Conservation (phyloP, 2,888 invertebrate species). For the Trachelus stipa region DNA sequence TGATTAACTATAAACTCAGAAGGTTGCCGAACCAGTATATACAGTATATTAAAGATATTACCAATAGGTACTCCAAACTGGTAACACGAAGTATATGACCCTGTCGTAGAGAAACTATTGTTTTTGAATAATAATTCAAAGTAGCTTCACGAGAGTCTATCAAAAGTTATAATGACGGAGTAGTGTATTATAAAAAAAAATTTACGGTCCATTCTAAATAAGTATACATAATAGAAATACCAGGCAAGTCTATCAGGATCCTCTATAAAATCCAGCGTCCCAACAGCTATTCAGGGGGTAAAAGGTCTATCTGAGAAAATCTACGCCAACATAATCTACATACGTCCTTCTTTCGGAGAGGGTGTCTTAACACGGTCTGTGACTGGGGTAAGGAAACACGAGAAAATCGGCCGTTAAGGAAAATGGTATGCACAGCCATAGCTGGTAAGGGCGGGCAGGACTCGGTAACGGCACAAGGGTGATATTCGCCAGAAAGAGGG, state of each 20-base stretch:
- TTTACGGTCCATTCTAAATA: neutral
- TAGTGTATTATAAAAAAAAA: neutral
- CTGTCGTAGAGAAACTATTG: neutral
- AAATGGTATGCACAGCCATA: constrained; percentile 38
- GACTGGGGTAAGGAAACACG: constrained; percentile 9
- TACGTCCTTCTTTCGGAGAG: neutral
- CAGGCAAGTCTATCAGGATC: neutral
- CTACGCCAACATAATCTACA: neutral
- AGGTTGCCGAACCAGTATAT: constrained; percentile 10
- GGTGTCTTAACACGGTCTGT: neutral
- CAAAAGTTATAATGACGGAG: neutral
- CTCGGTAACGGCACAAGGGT: constrained; percentile 1
- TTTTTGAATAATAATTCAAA: neutral
- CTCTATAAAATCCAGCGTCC: neutral
- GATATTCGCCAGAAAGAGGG: constrained; percentile 20
- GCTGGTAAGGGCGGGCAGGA: constrained; percentile 14
- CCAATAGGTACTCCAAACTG: neutral
- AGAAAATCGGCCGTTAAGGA: constrained; percentile 39
- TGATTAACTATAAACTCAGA: constrained; percentile 55
- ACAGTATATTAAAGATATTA: neutral
- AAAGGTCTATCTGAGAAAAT: neutral
- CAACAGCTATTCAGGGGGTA: neutral
- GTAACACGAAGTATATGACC: neutral
- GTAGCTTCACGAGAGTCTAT: neutral
- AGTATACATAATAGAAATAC: neutral